Conservation (phyloP, 2,113 vertebrate genomes). For the Labeo rohita region DNA sequence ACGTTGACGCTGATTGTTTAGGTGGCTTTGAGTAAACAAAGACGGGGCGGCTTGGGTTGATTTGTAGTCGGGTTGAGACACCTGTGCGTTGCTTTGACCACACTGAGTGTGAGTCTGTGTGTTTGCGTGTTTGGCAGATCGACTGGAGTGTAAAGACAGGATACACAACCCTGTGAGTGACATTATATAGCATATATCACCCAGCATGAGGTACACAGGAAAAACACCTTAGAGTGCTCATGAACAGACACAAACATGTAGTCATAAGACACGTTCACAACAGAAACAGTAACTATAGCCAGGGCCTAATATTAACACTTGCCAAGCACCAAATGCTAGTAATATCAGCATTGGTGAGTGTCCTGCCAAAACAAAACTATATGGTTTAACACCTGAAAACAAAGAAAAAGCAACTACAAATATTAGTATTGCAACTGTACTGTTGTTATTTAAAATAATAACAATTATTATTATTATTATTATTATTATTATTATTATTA, state of each 20-base stretch:
- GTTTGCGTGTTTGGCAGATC: background rate
- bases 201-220: constrained; percentile 12
- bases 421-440: no score
- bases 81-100: constrained; percentile 24
- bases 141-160: constrained; percentile 30
- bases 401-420: no score
- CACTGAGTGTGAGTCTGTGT: background rate
- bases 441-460: no score
- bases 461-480: no score
- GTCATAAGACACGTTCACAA: background rate
- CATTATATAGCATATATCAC: constrained; percentile 18
- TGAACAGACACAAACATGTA: background rate
- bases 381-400: no score
- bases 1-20: constrained; percentile 31
- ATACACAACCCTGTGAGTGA: constrained; percentile 26
- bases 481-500: no score
- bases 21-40: constrained; percentile 26
- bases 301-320: background rate
- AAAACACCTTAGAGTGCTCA: background rate
- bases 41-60: constrained; percentile 26
- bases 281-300: background rate
- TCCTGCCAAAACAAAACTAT: no score
- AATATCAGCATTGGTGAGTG: no score
- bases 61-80: constrained; percentile 36
- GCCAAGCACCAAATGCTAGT: no score